Base-by-base conservation (phyloP, 2,888 invertebrate genomes). In the Clunio marinus region DNA sequence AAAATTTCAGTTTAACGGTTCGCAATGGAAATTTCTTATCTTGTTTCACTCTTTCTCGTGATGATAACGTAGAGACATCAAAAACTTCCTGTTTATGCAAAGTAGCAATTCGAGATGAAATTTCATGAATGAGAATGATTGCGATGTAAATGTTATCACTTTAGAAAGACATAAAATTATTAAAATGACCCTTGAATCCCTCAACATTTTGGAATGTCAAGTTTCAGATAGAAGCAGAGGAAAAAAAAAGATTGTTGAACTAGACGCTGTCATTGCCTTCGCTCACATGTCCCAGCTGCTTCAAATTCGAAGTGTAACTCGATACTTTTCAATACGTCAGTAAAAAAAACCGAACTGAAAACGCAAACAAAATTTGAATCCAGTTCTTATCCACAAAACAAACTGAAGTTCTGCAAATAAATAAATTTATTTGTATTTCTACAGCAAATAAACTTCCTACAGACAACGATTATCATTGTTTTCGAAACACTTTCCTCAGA, bases 301-400 rank as follows among this genome's bases (percentile, higher is more conserved):
- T 17, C 5, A 8, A 51, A n/a, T 20, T 51, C 51, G 22, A 22
- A n/a, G 51, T 13, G 51, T 20, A 51, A 51, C 22, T 51, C 22
- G 51, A 51, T 51, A 51, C 51, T 51, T 41, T 51, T 51, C 51
- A n/a, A 51, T 7, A 20, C 4, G n/a, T n/a, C n/a, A n/a, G n/a
- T n/a, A n/a, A n/a, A n/a, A n/a, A n/a, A n/a, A 13, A 32, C 17
- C 17, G 22, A 51, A 51, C 22, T 7, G 51, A 51, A 51, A 51
- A 51, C 5, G 51, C 7, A 51, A 32, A 32, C 35, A n/a, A 22
- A 51, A 51, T n/a, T 3, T 51, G 51, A 51, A 51, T 51, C 20
- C 51, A 51, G 13, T 51, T 51, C 41, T 41, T 51, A 22, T 22
- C 7, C 51, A 51, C 51, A 8, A n/a, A 51, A 22, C 51, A 3